Conservation (phyloP, 2,113 vertebrate genomes). For the Castor canadensis region DNA sequence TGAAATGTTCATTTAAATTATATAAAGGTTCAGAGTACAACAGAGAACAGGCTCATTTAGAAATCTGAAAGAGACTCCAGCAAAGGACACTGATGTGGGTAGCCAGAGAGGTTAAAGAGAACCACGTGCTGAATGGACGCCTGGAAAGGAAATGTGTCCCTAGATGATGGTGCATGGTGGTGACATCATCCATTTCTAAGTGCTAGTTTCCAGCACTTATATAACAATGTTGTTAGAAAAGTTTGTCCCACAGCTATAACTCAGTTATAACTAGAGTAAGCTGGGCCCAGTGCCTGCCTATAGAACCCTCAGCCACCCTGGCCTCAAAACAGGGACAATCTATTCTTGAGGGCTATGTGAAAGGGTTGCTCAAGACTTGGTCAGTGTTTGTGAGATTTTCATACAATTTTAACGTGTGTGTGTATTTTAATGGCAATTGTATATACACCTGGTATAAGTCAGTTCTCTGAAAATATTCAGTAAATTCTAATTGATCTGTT, state of each 20-base stretch:
- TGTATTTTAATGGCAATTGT: not conserved
- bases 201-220: not conserved
- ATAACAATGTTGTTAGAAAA: not conserved
- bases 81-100: not conserved
- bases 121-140: not conserved
- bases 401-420: not conserved
- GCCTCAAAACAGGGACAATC: not conserved
- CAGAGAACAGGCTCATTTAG: not conserved
- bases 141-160: not conserved
- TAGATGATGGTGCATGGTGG: not conserved
- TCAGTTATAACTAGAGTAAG: not conserved
- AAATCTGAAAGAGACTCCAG: not conserved
- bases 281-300: not conserved
- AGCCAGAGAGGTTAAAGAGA: not conserved
- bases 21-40: not conserved
- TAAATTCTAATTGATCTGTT: conserved; percentile 10
- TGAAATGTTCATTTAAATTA: conserved; percentile 4
- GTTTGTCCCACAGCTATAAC: not conserved
- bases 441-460: not conserved
- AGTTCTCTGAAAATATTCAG: conserved; percentile 28
- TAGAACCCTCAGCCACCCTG: not conserved
- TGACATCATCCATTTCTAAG: not conserved
- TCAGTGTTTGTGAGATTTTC: not conserved
- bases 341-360: not conserved
- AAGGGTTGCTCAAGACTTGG: not conserved